phyloP scores from a whole-genome alignment of 2,888 invertebrate genomes.

The Branchipolynoe longqiensis region DNA sequence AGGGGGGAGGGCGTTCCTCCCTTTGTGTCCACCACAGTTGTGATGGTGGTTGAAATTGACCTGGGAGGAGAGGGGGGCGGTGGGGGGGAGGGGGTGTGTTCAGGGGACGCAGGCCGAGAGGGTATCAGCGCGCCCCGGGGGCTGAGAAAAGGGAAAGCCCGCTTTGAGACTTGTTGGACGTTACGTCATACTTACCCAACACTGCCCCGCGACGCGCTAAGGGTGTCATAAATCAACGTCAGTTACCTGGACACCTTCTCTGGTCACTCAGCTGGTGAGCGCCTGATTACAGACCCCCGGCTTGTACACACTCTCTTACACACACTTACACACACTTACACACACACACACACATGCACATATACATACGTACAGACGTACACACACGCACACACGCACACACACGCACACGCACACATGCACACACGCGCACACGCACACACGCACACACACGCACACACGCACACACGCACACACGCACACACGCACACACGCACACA shows the following conservation, averaged over 20 bases:
- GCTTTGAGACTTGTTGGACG: not conserved
- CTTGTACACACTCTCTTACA: no score
- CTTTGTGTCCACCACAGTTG: no score
- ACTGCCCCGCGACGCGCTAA: not conserved
- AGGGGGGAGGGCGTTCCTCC: no score
- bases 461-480: no score
- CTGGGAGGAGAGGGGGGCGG: not conserved
- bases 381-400: no score
- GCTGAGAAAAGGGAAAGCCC: conserved; percentile 26
- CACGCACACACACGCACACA: no score
- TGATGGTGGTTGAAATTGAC: not conserved
- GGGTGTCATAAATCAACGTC: conserved; percentile 51
- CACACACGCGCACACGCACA: no score
- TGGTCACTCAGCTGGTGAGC: conserved; percentile 39
- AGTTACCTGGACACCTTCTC: conserved; percentile 1
- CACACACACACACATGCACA: no score
- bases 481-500: no score
- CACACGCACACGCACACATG: no score
- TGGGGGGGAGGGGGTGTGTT: not conserved
- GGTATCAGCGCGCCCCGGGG: not conserved
- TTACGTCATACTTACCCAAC: conserved; percentile 28
- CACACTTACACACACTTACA: no score
- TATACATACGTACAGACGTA: no score
- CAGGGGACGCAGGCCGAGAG: not conserved
- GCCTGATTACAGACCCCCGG: conserved; percentile 35